A percentile compares a stretch with the other conserved stretches of the same genome.
Conservation (phyloP, 2,888 invertebrate species). For the Aradus depressus region DNA sequence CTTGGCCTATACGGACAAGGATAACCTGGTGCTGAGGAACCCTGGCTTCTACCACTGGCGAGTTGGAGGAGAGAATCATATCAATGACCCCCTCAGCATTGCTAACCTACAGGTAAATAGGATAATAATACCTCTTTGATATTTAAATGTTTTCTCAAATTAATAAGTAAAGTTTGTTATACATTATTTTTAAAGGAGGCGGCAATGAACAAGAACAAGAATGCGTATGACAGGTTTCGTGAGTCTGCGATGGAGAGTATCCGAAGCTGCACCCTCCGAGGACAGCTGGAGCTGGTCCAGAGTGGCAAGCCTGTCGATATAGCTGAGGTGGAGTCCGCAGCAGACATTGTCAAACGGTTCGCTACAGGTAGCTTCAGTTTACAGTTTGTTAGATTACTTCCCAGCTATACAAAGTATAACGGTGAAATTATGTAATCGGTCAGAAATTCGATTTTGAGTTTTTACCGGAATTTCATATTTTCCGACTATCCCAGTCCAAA, state of each 20-base stretch:
- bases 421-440: too few relatives aligned
- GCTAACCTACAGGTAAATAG: constrained; percentile 55
- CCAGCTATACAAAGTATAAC: too few relatives aligned
- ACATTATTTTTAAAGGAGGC: constrained; percentile 60
- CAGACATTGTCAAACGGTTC: constrained; percentile 91
- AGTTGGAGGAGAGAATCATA: constrained; percentile 91
- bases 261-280: constrained; percentile 76
- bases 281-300: constrained; percentile 78
- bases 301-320: constrained; percentile 69
- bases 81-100: constrained; percentile 85
- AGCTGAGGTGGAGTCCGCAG: constrained; percentile 81
- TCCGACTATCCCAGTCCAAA: too few relatives aligned
- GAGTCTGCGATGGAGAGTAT: constrained; percentile 81
- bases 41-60: constrained; percentile 96
- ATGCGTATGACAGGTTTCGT: constrained; percentile 72
- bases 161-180: background rate
- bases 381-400: background rate
- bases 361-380: constrained; percentile 55
- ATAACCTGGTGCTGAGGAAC: constrained; percentile 64
- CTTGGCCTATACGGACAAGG: constrained; percentile 59
- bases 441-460: too few relatives aligned
- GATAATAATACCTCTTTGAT: background rate
- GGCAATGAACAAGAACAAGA: constrained; percentile 62
- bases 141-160: background rate
- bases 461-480: too few relatives aligned